Conservation (phyloP, 2,113 vertebrate genomes). For the Trinectes maculatus region DNA sequence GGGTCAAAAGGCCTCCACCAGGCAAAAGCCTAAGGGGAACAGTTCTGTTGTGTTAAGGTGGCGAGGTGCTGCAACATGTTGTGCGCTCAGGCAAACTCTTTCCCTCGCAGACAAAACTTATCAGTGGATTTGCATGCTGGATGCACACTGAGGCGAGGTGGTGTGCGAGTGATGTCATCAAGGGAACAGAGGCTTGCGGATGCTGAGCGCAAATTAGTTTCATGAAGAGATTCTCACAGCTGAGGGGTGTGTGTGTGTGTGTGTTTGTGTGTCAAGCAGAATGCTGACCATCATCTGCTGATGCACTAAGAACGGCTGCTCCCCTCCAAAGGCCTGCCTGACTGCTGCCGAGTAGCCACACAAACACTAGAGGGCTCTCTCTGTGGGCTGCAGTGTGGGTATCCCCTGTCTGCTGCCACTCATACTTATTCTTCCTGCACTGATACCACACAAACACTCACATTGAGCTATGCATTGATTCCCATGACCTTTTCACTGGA, state of each 20-base stretch:
- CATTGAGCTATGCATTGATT: slow-evolving; percentile 38
- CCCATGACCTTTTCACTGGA: slow-evolving; percentile 57
- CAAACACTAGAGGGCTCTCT: slow-evolving; percentile 95
- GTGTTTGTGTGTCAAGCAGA: slow-evolving; percentile 16
- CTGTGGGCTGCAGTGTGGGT: slow-evolving; percentile 41
- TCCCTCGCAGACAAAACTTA: background rate
- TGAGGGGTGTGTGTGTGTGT: background rate
- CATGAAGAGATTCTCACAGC: slow-evolving; percentile 17
- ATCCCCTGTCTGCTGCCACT: slow-evolving; percentile 58
- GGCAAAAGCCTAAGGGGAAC: slow-evolving; percentile 18
- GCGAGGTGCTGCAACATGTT: slow-evolving; percentile 6
- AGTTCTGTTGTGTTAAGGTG: slow-evolving; percentile 6
- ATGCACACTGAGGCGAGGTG: background rate
- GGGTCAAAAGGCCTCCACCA: slow-evolving; percentile 62
- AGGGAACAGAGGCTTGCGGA: background rate
- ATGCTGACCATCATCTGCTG: slow-evolving; percentile 13
- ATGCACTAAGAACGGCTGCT: slow-evolving; percentile 33
- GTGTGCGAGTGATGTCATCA: background rate
- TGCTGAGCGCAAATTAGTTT: slow-evolving; percentile 16
- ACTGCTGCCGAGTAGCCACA: slow-evolving; percentile 62
- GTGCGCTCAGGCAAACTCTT: background rate
- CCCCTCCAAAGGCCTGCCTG: slow-evolving; percentile 19
- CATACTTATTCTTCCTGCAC: slow-evolving; percentile 23
- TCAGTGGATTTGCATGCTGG: background rate
- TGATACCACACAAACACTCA: background rate